These are phyloP conservation scores for Setophaga kirtlandii DNA, from an alignment of 2,113 vertebrate species.

Conservation along the genomic window DNA sequence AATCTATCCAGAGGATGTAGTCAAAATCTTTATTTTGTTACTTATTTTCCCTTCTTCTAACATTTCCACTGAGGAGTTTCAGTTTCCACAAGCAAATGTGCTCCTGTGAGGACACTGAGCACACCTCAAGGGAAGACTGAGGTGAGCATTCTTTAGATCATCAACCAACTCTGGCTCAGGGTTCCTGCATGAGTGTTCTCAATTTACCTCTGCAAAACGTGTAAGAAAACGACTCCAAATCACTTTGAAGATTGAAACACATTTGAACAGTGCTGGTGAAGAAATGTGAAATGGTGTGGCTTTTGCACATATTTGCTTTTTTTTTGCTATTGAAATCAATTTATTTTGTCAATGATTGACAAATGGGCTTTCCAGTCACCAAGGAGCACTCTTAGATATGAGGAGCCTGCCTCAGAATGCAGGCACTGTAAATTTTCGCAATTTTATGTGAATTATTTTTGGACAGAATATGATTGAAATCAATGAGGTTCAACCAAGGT, in stretches of 20 bases:
- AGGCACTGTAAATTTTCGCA: not conserved
- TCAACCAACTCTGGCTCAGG: not conserved
- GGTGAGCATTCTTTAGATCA: not conserved
- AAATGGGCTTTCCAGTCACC: not conserved
- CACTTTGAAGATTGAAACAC: not conserved
- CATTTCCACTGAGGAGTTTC: not conserved
- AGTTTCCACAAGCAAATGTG: not conserved
- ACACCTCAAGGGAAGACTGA: not conserved
- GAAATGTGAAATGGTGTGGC: not conserved
- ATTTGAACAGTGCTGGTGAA: not conserved
- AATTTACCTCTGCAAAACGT: not conserved
- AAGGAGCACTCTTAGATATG: not conserved
- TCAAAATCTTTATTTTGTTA: not conserved
- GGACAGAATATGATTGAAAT: not conserved
- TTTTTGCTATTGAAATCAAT: not conserved
- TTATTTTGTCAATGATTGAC: not conserved
- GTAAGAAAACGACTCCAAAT: fast-evolving
- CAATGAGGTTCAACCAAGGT: not conserved
- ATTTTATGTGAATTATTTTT: not conserved
- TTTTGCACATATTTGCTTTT: not conserved
- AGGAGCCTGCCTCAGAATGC: not conserved
- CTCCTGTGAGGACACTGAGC: not conserved
- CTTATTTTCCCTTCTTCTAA: not conserved
- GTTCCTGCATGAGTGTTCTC: not conserved
- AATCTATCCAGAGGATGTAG: not conserved